A percentile compares a stretch with the other conserved stretches of the same genome.
Conservation (phyloP, 2,888 invertebrate genomes). For the Adineta ricciae region DNA sequence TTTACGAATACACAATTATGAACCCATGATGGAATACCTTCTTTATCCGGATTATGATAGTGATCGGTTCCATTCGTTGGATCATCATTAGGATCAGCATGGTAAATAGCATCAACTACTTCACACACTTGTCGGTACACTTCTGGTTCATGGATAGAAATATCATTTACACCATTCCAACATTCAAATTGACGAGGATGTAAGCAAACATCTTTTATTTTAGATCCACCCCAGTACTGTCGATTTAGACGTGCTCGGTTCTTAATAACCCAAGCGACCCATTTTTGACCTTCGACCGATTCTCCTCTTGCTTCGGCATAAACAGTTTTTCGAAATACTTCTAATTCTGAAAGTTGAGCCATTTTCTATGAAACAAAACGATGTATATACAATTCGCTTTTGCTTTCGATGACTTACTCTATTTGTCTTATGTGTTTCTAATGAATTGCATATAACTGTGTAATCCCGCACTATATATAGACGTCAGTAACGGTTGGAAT, state of each 20-base stretch:
- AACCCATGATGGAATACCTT: background rate
- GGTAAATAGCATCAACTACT: background rate
- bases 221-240: background rate
- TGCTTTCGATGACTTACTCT: too few relatives aligned
- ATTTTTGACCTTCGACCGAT: background rate
- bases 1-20: background rate
- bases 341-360: background rate
- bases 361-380: background rate
- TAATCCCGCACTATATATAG: too few relatives aligned
- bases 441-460: too few relatives aligned
- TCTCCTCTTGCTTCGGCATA: constrained; percentile 17
- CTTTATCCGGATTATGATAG: background rate
- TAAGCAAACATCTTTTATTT: background rate
- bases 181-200: constrained; percentile 19
- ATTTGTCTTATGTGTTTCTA: too few relatives aligned
- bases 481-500: too few relatives aligned
- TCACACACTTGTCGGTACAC: background rate
- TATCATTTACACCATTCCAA: background rate
- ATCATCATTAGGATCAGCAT: background rate
- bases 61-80: background rate
- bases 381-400: background rate
- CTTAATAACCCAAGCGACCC: background rate
- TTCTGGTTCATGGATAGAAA: background rate
- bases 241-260: background rate
- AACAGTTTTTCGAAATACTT: background rate